Conservation (phyloP, 2,888 invertebrate species). For the Acleris cristana region DNA sequence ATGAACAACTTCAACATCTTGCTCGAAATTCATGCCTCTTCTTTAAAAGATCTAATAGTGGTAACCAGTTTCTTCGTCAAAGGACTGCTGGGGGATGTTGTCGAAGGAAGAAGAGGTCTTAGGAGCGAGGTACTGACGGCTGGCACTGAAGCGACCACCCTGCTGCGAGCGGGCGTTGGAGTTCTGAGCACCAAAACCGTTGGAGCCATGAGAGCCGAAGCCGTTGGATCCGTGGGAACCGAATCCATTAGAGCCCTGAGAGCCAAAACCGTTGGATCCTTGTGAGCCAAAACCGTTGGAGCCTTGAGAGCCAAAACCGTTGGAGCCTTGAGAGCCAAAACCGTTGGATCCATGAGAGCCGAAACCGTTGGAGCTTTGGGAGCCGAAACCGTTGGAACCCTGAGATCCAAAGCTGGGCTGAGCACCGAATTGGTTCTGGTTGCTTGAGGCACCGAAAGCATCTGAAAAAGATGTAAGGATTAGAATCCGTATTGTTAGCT, state of each 20-base stretch:
- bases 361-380: neutral
- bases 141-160: slow-evolving; percentile 52
- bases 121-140: slow-evolving; percentile 70
- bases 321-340: neutral
- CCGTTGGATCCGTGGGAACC: slow-evolving; percentile 18
- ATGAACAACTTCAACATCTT: slow-evolving; percentile 5
- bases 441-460: slow-evolving; percentile 34
- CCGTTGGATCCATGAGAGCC: neutral
- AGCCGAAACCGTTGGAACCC: neutral
- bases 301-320: neutral
- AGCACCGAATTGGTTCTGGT: slow-evolving; percentile 24
- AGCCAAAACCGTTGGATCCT: slow-evolving; percentile 18
- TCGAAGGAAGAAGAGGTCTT: slow-evolving; percentile 53
- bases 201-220: slow-evolving; percentile 15
- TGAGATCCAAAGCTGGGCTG: slow-evolving; percentile 36
- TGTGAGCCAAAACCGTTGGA: slow-evolving; percentile 9
- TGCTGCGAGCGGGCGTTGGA: slow-evolving; percentile 33
- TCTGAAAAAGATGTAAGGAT: slow-evolving; percentile 4
- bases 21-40: slow-evolving; percentile 23
- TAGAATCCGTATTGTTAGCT: neutral
- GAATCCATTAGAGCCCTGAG: slow-evolving; percentile 13
- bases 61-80: slow-evolving; percentile 74
- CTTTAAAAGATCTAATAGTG: slow-evolving; percentile 56
- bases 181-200: slow-evolving; percentile 18
- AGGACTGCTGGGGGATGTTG: slow-evolving; percentile 67